Evolutionary conservation across 2,113 vertebrate species (phyloP).

Genomic region (Murina feae): DNA sequence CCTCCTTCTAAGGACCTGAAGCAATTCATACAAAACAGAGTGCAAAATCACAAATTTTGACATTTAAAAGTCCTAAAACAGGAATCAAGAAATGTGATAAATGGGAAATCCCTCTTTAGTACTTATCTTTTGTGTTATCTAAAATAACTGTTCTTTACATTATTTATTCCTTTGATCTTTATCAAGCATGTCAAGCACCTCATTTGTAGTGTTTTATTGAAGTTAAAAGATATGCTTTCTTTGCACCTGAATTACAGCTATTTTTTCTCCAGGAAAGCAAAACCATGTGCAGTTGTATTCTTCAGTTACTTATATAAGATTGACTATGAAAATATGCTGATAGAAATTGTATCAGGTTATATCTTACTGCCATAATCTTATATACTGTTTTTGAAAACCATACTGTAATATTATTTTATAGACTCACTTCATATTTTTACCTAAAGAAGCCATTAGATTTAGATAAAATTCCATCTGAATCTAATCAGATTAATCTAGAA

Average conservation of each 20-base stretch:
- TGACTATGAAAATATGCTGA: background rate
- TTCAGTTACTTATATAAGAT: background rate
- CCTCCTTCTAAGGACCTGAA: background rate
- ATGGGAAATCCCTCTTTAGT: background rate
- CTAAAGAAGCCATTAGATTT: constrained; percentile 14
- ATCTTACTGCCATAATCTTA: background rate
- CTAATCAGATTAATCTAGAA: background rate
- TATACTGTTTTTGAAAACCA: background rate
- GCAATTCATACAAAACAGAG: background rate
- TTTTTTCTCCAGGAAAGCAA: background rate
- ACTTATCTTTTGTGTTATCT: background rate
- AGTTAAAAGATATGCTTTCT: background rate
- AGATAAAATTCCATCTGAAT: background rate
- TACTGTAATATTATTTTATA: background rate
- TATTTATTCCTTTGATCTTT: background rate
- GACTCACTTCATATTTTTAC: background rate
- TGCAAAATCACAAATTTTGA: constrained; percentile 10
- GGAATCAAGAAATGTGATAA: background rate
- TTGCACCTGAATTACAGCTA: background rate
- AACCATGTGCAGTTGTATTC: background rate
- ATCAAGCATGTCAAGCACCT: background rate
- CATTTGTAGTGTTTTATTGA: background rate
- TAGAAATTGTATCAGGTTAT: background rate
- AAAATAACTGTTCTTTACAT: background rate
- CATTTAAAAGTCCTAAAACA: background rate